phyloP scores from a whole-genome alignment of 2,888 invertebrate genomes.

The Campaea margaritaria region DNA sequence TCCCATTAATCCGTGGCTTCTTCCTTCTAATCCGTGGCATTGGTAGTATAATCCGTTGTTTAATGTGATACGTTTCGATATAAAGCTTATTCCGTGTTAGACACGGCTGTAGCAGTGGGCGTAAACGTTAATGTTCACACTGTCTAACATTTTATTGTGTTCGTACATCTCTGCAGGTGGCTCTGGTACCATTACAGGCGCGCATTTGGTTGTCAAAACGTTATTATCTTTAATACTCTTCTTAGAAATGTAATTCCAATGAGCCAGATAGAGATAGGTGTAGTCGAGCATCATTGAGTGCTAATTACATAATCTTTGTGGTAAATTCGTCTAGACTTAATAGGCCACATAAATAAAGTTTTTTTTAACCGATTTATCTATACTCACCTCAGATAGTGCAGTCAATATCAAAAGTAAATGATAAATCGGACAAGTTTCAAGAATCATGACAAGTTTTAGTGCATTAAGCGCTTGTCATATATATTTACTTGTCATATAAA shows the following conservation, averaged over 20 bases:
- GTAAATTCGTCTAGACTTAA: conserved; percentile 1
- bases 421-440: too few species aligned
- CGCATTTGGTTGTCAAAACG: conserved; percentile 17
- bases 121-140: conserved; percentile 55
- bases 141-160: conserved; percentile 51
- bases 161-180: conserved; percentile 45
- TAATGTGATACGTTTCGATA: conserved; percentile 44
- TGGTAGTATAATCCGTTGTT: conserved; percentile 24
- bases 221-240: conserved; percentile 7
- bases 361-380: too few species aligned
- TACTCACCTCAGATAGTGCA: too few species aligned
- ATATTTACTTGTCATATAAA: too few species aligned
- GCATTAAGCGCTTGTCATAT: too few species aligned
- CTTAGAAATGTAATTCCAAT: neutral
- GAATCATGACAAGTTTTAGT: too few species aligned
- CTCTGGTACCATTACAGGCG: conserved; percentile 20
- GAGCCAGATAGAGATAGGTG: neutral
- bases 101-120: conserved; percentile 50
- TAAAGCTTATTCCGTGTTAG: conserved; percentile 51
- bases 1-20: neutral
- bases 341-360: too few species aligned
- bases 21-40: neutral
- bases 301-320: conserved; percentile 12
- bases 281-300: neutral
- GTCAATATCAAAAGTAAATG: too few species aligned